Conservation (phyloP, 2,888 invertebrate genomes). For the Dryobota labecula region DNA sequence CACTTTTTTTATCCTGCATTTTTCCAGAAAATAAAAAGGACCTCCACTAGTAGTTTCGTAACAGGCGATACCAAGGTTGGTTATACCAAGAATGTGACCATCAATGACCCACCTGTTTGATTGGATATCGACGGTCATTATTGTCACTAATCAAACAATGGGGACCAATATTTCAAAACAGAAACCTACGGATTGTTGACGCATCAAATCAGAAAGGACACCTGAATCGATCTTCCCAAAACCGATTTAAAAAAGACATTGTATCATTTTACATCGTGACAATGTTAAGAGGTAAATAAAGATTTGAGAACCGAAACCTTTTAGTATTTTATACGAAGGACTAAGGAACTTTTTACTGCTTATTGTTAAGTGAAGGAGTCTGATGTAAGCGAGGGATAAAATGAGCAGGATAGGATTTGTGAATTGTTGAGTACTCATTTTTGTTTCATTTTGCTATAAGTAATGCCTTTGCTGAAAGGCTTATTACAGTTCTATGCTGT, state of each 20-base stretch:
- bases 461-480: neutral
- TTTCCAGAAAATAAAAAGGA: neutral
- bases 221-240: constrained; percentile 18
- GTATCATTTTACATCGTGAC: constrained; percentile 30
- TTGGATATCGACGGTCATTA: neutral
- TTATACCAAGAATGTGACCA: neutral
- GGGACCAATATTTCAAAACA: constrained; percentile 1
- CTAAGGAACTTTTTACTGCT: constrained; percentile 26
- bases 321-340: constrained; percentile 31
- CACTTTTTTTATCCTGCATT: neutral
- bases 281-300: constrained; percentile 54
- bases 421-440: constrained; percentile 12
- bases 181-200: constrained; percentile 8
- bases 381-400: constrained; percentile 12
- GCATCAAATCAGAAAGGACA: constrained; percentile 19
- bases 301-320: constrained; percentile 44
- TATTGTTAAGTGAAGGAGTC: constrained; percentile 43
- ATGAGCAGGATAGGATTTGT: constrained; percentile 10
- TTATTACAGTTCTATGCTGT: neutral
- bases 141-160: constrained; percentile 2
- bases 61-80: no score
- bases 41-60: neutral
- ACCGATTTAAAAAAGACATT: constrained; percentile 17
- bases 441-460: neutral
- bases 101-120: neutral